These are phyloP conservation scores for Eudasyphora cyanicolor DNA, from an alignment of 2,888 invertebrate genomes.

Conservation along the genomic window DNA sequence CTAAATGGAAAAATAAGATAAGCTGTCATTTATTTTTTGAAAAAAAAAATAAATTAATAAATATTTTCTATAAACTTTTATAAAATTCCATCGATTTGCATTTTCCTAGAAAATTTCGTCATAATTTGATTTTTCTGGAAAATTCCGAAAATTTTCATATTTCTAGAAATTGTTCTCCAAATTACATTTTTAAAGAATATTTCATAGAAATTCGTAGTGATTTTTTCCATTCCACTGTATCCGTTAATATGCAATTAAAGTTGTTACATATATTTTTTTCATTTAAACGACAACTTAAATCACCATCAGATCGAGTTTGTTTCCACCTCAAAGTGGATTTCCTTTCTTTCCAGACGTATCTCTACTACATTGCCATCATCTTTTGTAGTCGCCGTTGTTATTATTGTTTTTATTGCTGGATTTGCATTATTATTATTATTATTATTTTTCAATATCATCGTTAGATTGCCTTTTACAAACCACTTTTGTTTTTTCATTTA, in stretches of 20 bases:
- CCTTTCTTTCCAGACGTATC: neutral
- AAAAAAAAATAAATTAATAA: too few relatives aligned
- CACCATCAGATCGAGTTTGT: conserved; percentile 5
- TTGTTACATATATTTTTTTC: neutral
- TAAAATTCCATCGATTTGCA: too few relatives aligned
- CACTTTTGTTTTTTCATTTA: neutral
- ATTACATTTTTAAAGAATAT: too few relatives aligned
- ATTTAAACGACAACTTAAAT: neutral
- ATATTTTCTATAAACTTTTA: too few relatives aligned
- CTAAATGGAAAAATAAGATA: too few relatives aligned
- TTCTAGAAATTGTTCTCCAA: too few relatives aligned
- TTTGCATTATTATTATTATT: too few relatives aligned
- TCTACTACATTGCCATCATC: neutral
- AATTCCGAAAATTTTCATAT: too few relatives aligned
- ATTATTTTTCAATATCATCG: conserved; percentile 32
- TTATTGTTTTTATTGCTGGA: neutral
- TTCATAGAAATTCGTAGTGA: too few relatives aligned
- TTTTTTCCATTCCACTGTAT: neutral
- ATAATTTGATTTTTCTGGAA: too few relatives aligned
- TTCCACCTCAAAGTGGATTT: conserved; percentile 23
- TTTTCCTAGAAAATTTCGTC: too few relatives aligned
- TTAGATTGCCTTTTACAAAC: conserved; percentile 24
- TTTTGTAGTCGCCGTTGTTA: neutral
- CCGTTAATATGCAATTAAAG: neutral
- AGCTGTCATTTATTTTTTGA: too few relatives aligned